Conservation (phyloP, 1,140 invertebrate species). For the Triops cancriformis region DNA sequence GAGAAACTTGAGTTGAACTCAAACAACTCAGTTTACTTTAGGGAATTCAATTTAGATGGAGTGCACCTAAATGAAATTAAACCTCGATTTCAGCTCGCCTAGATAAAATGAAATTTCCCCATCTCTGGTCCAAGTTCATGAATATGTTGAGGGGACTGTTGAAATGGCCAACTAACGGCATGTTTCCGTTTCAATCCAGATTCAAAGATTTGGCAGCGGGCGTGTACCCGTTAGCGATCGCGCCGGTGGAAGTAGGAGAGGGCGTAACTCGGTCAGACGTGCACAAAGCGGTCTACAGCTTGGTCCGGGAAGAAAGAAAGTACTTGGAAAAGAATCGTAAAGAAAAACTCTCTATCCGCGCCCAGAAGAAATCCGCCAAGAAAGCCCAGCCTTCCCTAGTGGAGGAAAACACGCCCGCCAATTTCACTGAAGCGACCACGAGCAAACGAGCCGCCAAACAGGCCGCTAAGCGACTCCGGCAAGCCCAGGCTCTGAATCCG, state of each 20-base stretch:
- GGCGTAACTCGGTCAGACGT: constrained; percentile 35
- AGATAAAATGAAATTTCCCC: too few relatives aligned
- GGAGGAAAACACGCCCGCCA: neutral
- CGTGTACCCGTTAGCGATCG: constrained; percentile 53
- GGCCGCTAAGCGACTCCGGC: neutral
- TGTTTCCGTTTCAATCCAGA: constrained; percentile 36
- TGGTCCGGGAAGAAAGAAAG: constrained; percentile 38
- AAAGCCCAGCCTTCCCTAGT: neutral
- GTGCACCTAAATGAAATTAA: too few relatives aligned
- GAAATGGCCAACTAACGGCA: too few relatives aligned
- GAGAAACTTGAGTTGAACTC: too few relatives aligned
- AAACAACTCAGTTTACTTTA: too few relatives aligned
- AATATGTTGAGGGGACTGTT: too few relatives aligned
- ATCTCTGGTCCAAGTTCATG: too few relatives aligned
- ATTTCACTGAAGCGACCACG: constrained; percentile 32
- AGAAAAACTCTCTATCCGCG: neutral
- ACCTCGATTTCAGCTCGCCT: too few relatives aligned
- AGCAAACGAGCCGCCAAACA: constrained; percentile 31
- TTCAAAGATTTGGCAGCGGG: constrained; percentile 48
- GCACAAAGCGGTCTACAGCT: constrained; percentile 37
- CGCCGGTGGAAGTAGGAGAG: constrained; percentile 39
- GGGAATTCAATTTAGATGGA: too few relatives aligned
- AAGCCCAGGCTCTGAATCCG: constrained; percentile 22
- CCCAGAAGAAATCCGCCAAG: neutral
- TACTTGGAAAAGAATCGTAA: constrained; percentile 22